Conservation (phyloP, 2,113 vertebrate genomes). For the Sinosuthora webbiana region DNA sequence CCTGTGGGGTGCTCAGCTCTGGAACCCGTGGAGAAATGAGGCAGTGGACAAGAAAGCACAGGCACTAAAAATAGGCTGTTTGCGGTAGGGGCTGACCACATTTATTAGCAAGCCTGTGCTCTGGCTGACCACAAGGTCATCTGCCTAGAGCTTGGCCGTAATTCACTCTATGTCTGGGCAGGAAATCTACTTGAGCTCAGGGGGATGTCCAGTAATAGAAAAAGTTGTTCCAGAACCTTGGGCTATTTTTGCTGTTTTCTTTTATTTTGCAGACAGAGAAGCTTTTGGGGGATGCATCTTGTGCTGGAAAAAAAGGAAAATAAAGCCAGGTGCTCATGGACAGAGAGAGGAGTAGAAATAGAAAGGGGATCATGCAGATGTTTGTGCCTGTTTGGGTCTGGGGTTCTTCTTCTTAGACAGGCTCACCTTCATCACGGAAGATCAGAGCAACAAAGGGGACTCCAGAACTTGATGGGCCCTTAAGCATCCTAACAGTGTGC, state of each 20-base stretch:
- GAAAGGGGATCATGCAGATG: not conserved
- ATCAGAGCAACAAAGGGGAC: not conserved
- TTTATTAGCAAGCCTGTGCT: conserved; percentile 44
- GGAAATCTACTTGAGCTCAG: conserved; percentile 48
- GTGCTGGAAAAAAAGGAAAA: too few species aligned
- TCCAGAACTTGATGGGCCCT: not conserved
- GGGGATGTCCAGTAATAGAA: conserved; percentile 56
- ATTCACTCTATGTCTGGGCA: conserved; percentile 48
- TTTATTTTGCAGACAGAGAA: conserved; percentile 8
- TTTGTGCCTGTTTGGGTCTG: not conserved
- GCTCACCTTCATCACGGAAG: not conserved
- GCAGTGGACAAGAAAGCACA: not conserved
- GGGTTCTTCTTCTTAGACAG: not conserved
- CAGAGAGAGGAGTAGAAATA: not conserved
- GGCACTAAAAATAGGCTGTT: conserved; percentile 21
- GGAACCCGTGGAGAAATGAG: not conserved
- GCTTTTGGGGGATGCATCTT: not conserved
- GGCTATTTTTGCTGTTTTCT: conserved; percentile 37
- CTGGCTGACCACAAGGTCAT: conserved; percentile 55
- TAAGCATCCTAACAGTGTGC: not conserved
- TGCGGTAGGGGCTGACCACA: conserved; percentile 31
- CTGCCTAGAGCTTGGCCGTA: not conserved
- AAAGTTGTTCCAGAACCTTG: conserved; percentile 22
- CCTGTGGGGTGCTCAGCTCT: accelerated
- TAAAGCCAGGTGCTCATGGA: not conserved